These are phyloP conservation scores for Lepidurus packardi DNA, from an alignment of 1,140 invertebrate genomes.

Conservation along the genomic window DNA sequence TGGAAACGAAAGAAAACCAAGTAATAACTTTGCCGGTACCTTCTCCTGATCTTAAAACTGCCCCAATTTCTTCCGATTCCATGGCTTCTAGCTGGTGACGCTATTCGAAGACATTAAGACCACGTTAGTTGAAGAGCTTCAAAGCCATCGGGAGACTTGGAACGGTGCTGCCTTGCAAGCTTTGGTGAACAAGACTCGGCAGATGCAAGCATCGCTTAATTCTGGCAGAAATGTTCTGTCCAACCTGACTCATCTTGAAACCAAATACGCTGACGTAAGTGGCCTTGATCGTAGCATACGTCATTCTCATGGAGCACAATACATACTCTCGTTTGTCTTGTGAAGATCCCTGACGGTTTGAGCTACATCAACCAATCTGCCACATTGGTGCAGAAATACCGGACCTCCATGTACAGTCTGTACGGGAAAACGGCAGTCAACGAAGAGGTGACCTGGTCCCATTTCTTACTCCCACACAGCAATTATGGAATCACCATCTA, in stretches of 20 bases:
- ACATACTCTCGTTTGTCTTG: neutral
- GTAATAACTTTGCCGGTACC: neutral
- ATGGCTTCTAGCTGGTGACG: neutral
- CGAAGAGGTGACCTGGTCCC: neutral
- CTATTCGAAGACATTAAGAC: neutral
- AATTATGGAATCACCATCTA: conserved; percentile 8
- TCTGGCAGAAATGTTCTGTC: neutral
- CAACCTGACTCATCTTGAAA: neutral
- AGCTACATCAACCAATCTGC: neutral
- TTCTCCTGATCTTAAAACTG: neutral
- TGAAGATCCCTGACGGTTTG: neutral
- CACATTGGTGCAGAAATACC: neutral
- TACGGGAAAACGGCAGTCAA: neutral
- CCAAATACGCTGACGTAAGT: neutral
- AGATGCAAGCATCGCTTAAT: neutral
- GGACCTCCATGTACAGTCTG: neutral
- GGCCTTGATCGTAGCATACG: neutral
- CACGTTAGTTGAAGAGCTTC: neutral
- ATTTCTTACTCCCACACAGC: conserved; percentile 2
- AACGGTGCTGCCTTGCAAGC: neutral
- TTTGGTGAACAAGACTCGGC: neutral
- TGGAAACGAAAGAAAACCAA: neutral
- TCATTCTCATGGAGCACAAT: neutral
- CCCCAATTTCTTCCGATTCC: neutral
- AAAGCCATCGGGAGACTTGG: neutral